phyloP scores from a whole-genome alignment of 2,113 vertebrate species.

The Corythornis cristatus region DNA sequence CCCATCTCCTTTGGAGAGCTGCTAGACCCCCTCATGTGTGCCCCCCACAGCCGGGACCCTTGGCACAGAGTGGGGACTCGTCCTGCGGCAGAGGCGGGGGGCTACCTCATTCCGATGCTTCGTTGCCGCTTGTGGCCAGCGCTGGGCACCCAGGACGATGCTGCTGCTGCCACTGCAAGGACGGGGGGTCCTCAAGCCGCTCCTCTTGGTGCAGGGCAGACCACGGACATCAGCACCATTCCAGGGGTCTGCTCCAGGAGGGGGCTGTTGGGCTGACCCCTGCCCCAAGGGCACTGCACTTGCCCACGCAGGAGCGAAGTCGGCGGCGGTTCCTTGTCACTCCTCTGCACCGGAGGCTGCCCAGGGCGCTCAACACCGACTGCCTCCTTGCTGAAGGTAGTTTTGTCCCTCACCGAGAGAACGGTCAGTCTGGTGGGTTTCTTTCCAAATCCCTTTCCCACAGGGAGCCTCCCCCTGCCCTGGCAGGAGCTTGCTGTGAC shows the following conservation, averaged over 20 bases:
- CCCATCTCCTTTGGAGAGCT: conserved; percentile 33
- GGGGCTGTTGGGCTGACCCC: not conserved
- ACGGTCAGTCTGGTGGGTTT: not conserved
- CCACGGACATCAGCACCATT: rapidly evolving
- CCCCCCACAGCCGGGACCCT: not conserved
- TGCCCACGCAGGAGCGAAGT: not conserved
- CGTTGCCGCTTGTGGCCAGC: not conserved
- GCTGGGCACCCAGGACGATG: not conserved
- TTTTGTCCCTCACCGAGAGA: not conserved
- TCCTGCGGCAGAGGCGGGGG: not conserved
- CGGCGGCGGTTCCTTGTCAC: not conserved
- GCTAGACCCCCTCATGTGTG: not conserved
- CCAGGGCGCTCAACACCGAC: not conserved
- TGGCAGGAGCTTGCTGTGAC: not conserved
- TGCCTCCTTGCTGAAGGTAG: conserved; percentile 26
- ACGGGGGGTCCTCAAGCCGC: not conserved
- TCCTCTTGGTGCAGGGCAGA: not conserved
- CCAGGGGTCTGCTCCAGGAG: not conserved
- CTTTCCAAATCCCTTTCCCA: not conserved
- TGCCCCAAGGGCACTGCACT: not conserved
- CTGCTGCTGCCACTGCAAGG: not conserved
- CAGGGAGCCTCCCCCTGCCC: not conserved
- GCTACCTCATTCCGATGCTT: conserved; percentile 33
- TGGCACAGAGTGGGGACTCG: not conserved
- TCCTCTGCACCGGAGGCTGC: not conserved